Base-by-base conservation (phyloP, 2,888 invertebrate species). In the Siphlonurus alternatus region DNA sequence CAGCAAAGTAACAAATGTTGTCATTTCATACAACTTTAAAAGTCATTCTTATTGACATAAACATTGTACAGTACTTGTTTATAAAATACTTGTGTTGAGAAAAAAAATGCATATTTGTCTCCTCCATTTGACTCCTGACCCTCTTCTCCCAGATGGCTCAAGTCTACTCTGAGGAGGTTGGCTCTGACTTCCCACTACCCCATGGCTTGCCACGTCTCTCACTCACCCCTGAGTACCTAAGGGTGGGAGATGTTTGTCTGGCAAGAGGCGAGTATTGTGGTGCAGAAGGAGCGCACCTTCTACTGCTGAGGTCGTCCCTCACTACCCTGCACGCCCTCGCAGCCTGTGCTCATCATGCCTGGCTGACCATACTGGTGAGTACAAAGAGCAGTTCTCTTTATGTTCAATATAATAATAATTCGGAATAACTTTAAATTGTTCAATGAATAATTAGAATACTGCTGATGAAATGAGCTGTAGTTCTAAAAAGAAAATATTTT, bases 301-400 rank as follows among this genome's bases (percentile, higher is more conserved):
- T 64, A 2, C 53, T 64, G 23, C 64, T 60, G 23, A 25, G 61
- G 20, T 59, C 38, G 22, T 60, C 61, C 10, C 24, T 20, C 5
- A n/a, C 19, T 3, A 76, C 81, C 2, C 74, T 98, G 38, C 88
- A 91, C 74, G 87, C 88, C 64, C 75, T 99, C 64, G 84, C 88
- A 20, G 88, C 90, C 70, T 93, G 94, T 74, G 83, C 95, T 3
- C 83, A 89, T 70, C 88, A 93, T 85, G 89, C 91, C 72, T 98
- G 97, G 90, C 85, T 98, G 75, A 79, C 93, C 0, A 87, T 99
- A 71, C 74, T 96, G 73, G 91, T 93, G 71, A 80, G 81, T 74
- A 59, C 61, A 63, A 23, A 60, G 20, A 19, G n/a, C n/a, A n/a
- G n/a, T n/a, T n/a, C n/a, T n/a, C n/a, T n/a, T n/a, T n/a, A n/a